Percentiles rank a stretch among this genome's conserved stretches.
phyloP scores from a whole-genome alignment of 1,140 invertebrate species.

The Mizuhopecten yessoensis region DNA sequence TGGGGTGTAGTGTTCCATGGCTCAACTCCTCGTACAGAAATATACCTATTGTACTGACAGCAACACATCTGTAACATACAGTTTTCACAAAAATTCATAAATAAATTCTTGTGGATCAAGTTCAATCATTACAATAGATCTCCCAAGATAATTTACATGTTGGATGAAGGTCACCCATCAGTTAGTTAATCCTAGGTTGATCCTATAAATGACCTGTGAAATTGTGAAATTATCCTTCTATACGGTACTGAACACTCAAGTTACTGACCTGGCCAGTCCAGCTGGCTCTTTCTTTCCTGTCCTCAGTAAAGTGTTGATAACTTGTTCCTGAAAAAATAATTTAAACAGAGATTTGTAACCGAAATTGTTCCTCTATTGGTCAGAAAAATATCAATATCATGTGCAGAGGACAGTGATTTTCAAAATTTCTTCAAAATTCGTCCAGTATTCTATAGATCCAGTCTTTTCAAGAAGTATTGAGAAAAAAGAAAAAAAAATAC shows the following conservation, averaged over 20 bases:
- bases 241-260: neutral
- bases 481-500: too few species aligned
- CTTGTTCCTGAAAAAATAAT: slow-evolving; percentile 89
- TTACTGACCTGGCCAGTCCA: slow-evolving; percentile 89
- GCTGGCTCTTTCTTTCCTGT: slow-evolving; percentile 94
- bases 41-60: slow-evolving; percentile 93
- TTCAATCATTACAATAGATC: too few species aligned
- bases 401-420: too few species aligned
- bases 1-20: slow-evolving; percentile 87
- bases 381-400: too few species aligned
- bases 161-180: too few species aligned
- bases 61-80: slow-evolving; percentile 87
- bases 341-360: neutral
- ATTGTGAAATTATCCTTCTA: neutral
- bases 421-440: too few species aligned
- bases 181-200: too few species aligned
- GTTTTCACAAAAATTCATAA: neutral
- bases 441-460: too few species aligned
- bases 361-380: neutral
- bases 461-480: too few species aligned
- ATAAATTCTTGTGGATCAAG: too few species aligned
- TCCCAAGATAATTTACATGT: too few species aligned
- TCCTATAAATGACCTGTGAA: neutral
- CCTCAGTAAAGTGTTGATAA: slow-evolving; percentile 93
- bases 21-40: slow-evolving; percentile 90